Conservation (phyloP, 2,113 vertebrate species). For the Cottus gobio region DNA sequence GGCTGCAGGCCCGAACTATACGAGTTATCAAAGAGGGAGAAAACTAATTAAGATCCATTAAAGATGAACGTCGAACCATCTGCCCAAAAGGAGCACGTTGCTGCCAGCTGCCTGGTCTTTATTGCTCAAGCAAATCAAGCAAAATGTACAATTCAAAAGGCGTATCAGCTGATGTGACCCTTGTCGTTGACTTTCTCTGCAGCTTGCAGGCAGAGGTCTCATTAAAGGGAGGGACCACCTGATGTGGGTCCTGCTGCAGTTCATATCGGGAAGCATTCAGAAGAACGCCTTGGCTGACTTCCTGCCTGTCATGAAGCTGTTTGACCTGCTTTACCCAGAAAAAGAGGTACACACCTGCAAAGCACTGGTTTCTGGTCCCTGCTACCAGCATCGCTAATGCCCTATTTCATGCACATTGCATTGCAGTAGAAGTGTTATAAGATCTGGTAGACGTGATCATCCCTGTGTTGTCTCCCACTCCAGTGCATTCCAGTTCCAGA, state of each 20-base stretch:
- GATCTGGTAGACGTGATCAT: not conserved
- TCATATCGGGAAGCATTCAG: conserved; percentile 99
- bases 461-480: not conserved
- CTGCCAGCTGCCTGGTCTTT: not conserved
- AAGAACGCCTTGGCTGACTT: conserved; percentile 98
- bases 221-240: conserved; percentile 98
- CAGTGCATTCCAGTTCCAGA: conserved; percentile 98
- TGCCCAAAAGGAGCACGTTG: not conserved
- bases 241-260: conserved; percentile 99
- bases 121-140: not conserved
- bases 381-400: not conserved
- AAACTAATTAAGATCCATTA: not conserved
- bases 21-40: not conserved
- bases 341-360: conserved; percentile 88
- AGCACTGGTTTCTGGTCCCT: not conserved
- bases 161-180: not conserved
- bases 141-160: not conserved
- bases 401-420: not conserved
- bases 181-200: conserved; percentile 52
- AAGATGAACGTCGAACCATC: not conserved
- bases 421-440: not conserved
- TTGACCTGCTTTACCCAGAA: conserved; percentile 97
- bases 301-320: conserved; percentile 99
- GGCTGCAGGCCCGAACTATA: not conserved
- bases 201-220: conserved; percentile 98